Percentiles rank a stretch among this genome's conserved stretches.
Evolutionary conservation across 2,113 vertebrate genomes (phyloP).

Genomic region (Misgurnus anguillicaudatus): DNA sequence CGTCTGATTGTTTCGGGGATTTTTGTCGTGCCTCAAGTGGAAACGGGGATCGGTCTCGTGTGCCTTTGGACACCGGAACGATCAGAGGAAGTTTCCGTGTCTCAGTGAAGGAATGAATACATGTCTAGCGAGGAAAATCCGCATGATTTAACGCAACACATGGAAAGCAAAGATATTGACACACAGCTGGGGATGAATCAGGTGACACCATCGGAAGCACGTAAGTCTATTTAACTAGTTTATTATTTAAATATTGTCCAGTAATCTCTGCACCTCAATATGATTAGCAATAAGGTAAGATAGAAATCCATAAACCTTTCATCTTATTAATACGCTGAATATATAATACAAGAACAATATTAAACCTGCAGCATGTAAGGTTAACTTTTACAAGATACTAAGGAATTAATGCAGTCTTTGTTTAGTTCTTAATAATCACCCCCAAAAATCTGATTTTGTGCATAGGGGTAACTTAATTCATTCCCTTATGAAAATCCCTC

Average conservation of each 20-base stretch:
- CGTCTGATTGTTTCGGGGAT: not conserved
- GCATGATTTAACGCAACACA: constrained; percentile 67
- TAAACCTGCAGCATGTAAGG: not conserved
- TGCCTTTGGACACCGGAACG: constrained; percentile 55
- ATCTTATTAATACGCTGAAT: not conserved
- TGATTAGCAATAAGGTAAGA: not conserved
- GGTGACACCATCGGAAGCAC: constrained; percentile 50
- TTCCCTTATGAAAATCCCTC: too few relatives aligned
- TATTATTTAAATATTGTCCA: not conserved
- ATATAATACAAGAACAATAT: not conserved
- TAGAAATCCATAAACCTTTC: not conserved
- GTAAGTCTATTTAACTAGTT: constrained; percentile 67
- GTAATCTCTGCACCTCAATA: not conserved
- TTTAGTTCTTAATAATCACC: too few relatives aligned
- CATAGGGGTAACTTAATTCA: too few relatives aligned
- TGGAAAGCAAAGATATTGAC: constrained; percentile 59
- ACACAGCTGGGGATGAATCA: constrained; percentile 63
- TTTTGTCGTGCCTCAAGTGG: constrained; percentile 29
- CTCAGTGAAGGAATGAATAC: constrained; percentile 70
- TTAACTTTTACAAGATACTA: not conserved
- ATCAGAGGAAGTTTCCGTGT: constrained; percentile 56
- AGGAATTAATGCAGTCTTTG: too few relatives aligned
- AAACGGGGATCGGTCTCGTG: constrained; percentile 31
- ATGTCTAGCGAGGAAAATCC: constrained; percentile 57
- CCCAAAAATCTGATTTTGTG: too few relatives aligned